Base-by-base conservation (phyloP, 2,888 invertebrate genomes). In the Eupithecia vulgata region DNA sequence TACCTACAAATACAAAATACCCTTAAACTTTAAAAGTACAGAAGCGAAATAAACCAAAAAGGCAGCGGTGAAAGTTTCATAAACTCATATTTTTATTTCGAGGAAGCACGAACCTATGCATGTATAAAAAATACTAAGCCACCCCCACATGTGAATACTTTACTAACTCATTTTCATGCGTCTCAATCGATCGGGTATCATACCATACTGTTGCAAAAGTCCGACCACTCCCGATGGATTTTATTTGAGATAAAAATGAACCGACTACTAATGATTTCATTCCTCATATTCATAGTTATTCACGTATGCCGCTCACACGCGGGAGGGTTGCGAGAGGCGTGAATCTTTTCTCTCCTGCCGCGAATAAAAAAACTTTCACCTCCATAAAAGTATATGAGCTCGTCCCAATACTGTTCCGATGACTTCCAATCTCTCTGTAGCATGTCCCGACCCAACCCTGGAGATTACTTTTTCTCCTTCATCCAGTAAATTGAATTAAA, bases 401-500 rank as follows among this genome's bases (percentile, higher is more conserved):
- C 91, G 91, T 93, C 92, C 93, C 92, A 92, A 93, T 93, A 92
- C 92, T 88, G 88, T 87, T 90, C 82, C 91, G 90, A 92, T 92
- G 93, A 92, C 91, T 93, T 92, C 92, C 93, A 93, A 93, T 93
- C 91, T 92, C 91, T 91, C 89, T 85, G 90, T 88, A 90, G 88
- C 91, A 87, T 84, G 89, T 90, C 90, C 90, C 90, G 88, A 91
- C 93, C 93, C 91, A 86, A 91, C 92, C 92, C 91, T 86, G 88
- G 86, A 93, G 91, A 93, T 93, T 93, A 93, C 93, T 91, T 93
- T 92, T 92, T 91, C 90, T 90, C 90, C 91, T 88, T 90, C 91
- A 93, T 93, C 91, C 91, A 90, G 89, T 91, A 91, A 92, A 93
- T 93, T 93, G 93, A 93, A 93, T 93, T 93, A 92, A 93, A 93